Evolutionary conservation across 1,140 invertebrate species (phyloP).

Genomic region (Magallana angulata): DNA sequence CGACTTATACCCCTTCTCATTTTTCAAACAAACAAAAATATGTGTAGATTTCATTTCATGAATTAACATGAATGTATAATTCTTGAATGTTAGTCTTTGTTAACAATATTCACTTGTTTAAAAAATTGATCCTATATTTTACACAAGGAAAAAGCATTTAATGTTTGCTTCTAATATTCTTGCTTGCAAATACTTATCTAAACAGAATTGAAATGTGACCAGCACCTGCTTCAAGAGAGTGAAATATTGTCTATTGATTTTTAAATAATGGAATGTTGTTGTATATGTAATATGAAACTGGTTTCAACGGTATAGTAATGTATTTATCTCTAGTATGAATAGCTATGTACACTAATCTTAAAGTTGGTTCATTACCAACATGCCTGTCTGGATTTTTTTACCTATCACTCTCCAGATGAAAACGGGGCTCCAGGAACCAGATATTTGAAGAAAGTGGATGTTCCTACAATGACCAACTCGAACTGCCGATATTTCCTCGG

Average conservation of each 20-base stretch:
- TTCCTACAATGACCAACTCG: constrained; percentile 65
- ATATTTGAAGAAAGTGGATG: constrained; percentile 64
- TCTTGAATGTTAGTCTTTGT: no score
- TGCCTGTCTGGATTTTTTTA: background rate
- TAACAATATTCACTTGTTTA: no score
- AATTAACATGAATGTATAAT: no score
- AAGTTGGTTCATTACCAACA: background rate
- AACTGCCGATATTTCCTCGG: constrained; percentile 66
- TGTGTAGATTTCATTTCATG: no score
- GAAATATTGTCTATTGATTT: no score
- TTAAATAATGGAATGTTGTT: no score
- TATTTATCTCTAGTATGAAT: no score
- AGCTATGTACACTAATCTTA: no score
- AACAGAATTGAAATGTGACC: background rate
- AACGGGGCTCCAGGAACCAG: constrained; percentile 54
- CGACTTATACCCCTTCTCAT: no score
- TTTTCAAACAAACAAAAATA: no score
- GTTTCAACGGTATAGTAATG: background rate
- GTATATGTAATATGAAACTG: background rate
- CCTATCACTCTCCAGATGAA: constrained; percentile 29
- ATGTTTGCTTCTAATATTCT: background rate
- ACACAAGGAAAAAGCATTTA: background rate
- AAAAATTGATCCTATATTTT: no score
- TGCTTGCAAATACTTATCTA: background rate
- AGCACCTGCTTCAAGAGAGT: background rate